phyloP scores from a whole-genome alignment of 2,113 vertebrate genomes.

The Potamarius usumacintae region DNA sequence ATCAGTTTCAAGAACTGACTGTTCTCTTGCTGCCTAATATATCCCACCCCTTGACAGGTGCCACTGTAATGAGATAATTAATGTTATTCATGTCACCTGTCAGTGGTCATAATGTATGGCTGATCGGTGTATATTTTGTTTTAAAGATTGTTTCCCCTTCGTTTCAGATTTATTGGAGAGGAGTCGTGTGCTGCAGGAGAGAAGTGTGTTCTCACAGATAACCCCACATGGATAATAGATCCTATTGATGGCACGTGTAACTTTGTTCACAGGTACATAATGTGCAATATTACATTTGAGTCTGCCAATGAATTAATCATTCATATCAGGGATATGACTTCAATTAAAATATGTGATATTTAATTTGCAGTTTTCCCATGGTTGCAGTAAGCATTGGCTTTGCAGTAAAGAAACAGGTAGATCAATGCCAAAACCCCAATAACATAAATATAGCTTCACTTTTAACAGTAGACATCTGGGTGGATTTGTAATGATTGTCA shows the following conservation, averaged over 20 bases:
- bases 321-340: not conserved
- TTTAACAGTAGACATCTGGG: not conserved
- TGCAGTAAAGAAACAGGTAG: constrained; percentile 85
- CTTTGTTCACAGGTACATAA: constrained; percentile 84
- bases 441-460: not conserved
- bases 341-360: not conserved
- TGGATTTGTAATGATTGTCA: not conserved
- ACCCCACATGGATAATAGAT: constrained; percentile 87
- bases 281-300: not conserved
- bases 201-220: constrained; percentile 78
- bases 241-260: constrained; percentile 89
- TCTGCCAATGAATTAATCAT: not conserved
- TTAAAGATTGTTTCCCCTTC: not conserved
- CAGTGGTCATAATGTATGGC: too few relatives aligned
- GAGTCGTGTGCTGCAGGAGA: constrained; percentile 83
- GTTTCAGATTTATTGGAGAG: constrained; percentile 83
- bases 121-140: not conserved
- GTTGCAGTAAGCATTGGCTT: constrained; percentile 89
- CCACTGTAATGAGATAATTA: too few relatives aligned
- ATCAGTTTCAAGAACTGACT: too few relatives aligned
- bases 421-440: constrained; percentile 1
- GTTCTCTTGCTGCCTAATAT: too few relatives aligned
- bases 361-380: constrained; percentile 68
- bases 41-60: too few relatives aligned
- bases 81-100: too few relatives aligned